A percentile compares a stretch with the other conserved stretches of the same genome.
These are phyloP conservation scores for Platycheirus rosarum DNA, from an alignment of 2,888 invertebrate species.

Conservation along the genomic window DNA sequence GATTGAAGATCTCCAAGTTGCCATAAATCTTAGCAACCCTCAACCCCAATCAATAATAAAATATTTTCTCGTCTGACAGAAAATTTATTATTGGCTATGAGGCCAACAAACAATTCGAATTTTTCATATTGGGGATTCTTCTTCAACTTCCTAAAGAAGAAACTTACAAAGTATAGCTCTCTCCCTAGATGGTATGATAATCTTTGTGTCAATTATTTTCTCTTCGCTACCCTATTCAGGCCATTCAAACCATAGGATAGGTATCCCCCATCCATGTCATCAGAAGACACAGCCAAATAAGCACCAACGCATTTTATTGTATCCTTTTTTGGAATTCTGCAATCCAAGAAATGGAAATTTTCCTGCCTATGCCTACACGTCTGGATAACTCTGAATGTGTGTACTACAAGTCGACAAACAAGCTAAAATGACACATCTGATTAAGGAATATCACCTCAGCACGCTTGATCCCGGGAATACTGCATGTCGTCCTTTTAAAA, in stretches of 20 bases:
- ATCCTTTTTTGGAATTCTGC: constrained; percentile 45
- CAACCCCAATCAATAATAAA: constrained; percentile 32
- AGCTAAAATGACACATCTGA: constrained; percentile 80
- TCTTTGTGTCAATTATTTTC: constrained; percentile 71
- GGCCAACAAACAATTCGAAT: constrained; percentile 27
- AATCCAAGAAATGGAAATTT: constrained; percentile 22
- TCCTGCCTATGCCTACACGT: constrained; percentile 28
- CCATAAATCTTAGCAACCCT: constrained; percentile 60
- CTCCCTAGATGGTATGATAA: constrained; percentile 66
- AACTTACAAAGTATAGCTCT: constrained; percentile 3
- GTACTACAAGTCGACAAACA: constrained; percentile 73
- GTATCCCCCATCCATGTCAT: background rate
- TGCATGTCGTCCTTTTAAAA: background rate
- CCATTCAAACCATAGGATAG: constrained; percentile 16
- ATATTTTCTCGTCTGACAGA: constrained; percentile 25
- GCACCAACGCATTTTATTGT: constrained; percentile 43
- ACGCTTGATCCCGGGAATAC: constrained; percentile 53
- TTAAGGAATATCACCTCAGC: constrained; percentile 81
- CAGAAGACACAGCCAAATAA: constrained; percentile 31
- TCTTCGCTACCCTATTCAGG: constrained; percentile 32
- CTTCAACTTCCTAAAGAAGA: background rate
- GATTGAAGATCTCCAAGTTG: no score
- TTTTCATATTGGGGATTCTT: constrained; percentile 44
- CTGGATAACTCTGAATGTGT: constrained; percentile 57
- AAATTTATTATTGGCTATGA: constrained; percentile 51